Evolutionary conservation across 2,888 invertebrate genomes (phyloP).

Genomic region (Galeruca laticollis): DNA sequence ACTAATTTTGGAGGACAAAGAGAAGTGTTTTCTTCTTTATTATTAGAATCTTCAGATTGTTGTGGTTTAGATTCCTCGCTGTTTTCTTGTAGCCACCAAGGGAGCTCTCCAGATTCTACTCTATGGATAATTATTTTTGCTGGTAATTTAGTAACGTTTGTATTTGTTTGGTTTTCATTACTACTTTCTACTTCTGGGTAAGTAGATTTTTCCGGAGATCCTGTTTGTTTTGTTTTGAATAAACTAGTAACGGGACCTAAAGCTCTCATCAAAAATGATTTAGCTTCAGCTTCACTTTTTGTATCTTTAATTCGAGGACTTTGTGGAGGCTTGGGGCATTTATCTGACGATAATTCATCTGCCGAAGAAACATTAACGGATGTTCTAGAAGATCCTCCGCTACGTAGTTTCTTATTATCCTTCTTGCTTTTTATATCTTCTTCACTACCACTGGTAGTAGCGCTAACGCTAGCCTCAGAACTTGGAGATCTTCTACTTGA

Average conservation of each 20-base stretch:
- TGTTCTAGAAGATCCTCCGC: slow-evolving; percentile 68
- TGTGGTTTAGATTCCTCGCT: slow-evolving; percentile 41
- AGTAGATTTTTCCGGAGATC: slow-evolving; percentile 68
- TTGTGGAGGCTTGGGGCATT: slow-evolving; percentile 69
- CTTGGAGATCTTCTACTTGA: slow-evolving; percentile 66
- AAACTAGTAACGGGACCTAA: slow-evolving; percentile 82
- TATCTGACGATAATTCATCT: slow-evolving; percentile 70
- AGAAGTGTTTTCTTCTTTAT: too few relatives aligned
- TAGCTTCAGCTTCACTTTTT: slow-evolving; percentile 74
- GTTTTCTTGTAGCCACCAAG: slow-evolving; percentile 71
- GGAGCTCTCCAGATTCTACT: slow-evolving; percentile 75
- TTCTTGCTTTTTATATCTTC: slow-evolving; percentile 59
- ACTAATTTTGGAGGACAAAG: not conserved
- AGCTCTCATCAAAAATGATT: slow-evolving; percentile 79
- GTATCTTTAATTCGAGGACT: slow-evolving; percentile 65
- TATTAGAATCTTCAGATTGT: not conserved
- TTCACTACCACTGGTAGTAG: slow-evolving; percentile 61
- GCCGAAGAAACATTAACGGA: slow-evolving; percentile 68
- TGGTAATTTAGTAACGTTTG: slow-evolving; percentile 56
- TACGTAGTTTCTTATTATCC: slow-evolving; percentile 54
- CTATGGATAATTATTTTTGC: slow-evolving; percentile 59
- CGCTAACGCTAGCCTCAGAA: slow-evolving; percentile 60
- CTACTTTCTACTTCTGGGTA: slow-evolving; percentile 62
- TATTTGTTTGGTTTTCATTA: slow-evolving; percentile 42
- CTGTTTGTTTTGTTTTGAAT: slow-evolving; percentile 70